Conservation (phyloP, 2,113 vertebrate species). For the Oplegnathus fasciatus region DNA sequence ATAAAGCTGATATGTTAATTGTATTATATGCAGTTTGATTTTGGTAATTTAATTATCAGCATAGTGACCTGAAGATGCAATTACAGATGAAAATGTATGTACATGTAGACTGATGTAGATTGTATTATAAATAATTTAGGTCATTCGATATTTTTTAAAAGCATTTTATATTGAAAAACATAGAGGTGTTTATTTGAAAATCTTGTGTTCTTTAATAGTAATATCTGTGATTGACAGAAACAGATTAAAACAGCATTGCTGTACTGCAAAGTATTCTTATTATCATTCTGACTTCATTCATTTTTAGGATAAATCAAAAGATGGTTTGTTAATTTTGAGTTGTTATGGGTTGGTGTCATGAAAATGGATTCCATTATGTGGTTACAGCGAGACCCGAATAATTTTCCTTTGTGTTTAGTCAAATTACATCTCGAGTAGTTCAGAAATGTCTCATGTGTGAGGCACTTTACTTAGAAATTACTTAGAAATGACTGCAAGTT, state of each 20-base stretch:
- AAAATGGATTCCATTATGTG: background rate
- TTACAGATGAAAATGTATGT: too few species aligned
- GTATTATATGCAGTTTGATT: background rate
- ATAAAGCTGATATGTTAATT: background rate
- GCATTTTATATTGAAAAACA: too few species aligned
- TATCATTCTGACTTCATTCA: too few species aligned
- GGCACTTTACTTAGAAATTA: conserved; percentile 31
- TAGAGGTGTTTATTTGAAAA: too few species aligned
- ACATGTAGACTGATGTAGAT: too few species aligned
- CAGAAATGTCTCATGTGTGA: background rate
- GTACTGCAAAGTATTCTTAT: background rate
- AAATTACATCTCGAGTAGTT: conserved; percentile 1
- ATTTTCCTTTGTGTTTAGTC: conserved; percentile 12
- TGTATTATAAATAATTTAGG: too few species aligned
- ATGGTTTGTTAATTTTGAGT: too few species aligned
- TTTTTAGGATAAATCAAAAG: background rate
- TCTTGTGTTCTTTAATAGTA: too few species aligned
- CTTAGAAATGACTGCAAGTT: background rate
- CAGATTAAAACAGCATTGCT: background rate
- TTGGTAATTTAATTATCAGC: too few species aligned
- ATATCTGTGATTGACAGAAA: background rate
- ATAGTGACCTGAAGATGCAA: too few species aligned
- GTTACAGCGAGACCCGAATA: conserved; percentile 1
- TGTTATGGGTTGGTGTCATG: background rate
- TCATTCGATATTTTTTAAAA: too few species aligned